Base-by-base conservation (phyloP, 2,113 vertebrate genomes). In the Glaucomys volans region DNA sequence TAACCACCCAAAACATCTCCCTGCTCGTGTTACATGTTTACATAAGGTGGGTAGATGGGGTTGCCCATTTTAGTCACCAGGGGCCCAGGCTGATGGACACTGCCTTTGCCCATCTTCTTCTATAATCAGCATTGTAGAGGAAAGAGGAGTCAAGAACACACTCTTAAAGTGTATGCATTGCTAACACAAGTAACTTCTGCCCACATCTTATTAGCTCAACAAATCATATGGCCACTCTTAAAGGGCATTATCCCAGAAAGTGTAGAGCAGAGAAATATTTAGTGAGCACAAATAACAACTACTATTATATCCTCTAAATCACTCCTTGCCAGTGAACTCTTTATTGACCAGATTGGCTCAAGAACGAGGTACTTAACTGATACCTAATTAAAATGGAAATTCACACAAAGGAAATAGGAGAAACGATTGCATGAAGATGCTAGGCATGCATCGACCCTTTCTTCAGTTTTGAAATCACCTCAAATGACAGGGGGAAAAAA, bases 171-270 rank as follows among this genome's bases (percentile, higher is more conserved):
- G 91, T 91, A 81, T 81, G 26, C 7, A 13, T 35, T 86, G 52
- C 32, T 74, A 13, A 90, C 26, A 74, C 54, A 95, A 67, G 57
- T 86, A 82, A 91, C 74, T 94, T 96, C 44, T 80, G 35, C 59
- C 72, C 64, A 91, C 17, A 35, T 89, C 64, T 67, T 75, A 54
- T 96, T 64, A 71, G n/a, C 22, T 50, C 69, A 95, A 24, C 28
- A 80, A 83, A 64, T 85, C 74, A 86, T 12, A 64, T 18, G 83
- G 30, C 37, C n/a, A 89, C 5, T 16, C 28, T 86, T 94, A 84
- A 77, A 94, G 8, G 28, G 13, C 66, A 91, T 11, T 28, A 40
- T 37, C n/a, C n/a, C 67, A 85, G n/a, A 92, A 69, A 47, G 26
- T 59, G 82, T 28, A 57, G 2, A 76, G 20, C 12, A 91, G 40